Evolutionary conservation across 2,113 vertebrate species (phyloP), one percentile per base, ranked within the genome.

Genomic region (Nerophis ophidion): DNA sequence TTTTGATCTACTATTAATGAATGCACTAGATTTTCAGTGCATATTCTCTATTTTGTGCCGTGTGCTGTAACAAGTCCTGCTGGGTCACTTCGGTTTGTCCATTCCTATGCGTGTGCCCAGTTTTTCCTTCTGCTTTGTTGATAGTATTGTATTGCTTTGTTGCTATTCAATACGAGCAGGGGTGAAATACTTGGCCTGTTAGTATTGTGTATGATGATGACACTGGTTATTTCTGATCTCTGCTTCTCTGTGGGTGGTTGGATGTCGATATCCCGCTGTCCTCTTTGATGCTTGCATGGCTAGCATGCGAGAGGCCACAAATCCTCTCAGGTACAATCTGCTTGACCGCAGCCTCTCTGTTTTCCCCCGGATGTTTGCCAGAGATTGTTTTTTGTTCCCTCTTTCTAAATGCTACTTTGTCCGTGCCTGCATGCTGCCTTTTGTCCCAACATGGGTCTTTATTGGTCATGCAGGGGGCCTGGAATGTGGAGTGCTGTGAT

Each of bases 301-400:
- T 82, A 95, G 93, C 85, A 88, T 89, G 76, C 88, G 71, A 75
- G 82, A 36, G 35, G 86, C 70, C 61, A 13, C 60, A 81, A 75
- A 72, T 58, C 64, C 70, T 77, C 75, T 72, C 68, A 82, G 84
- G 82, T 85, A 81, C 61, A 47, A 75, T 77, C 84, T 6, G 84
- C 81, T 69, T 14, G 35, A 56, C 60, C 4, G 51, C 60, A 52
- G 55, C 48, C 54, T 66, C 8, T 6, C 16, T 0, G 26, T 38
- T 15, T 44, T 58, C 35, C 14, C 53, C 63, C 7, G 87, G 88
- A 76, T 49, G 61, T 44, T 45, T 91, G 88, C 88, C 90, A 89
- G 89, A 91, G 85, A 63, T 89, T 91, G 90, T 86, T 84, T 90
- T 84, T 81, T 76, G 80, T 87, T 64, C 51, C 67, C 17, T 48